Conservation (phyloP, 2,113 vertebrate genomes). For the Galbula dea region DNA sequence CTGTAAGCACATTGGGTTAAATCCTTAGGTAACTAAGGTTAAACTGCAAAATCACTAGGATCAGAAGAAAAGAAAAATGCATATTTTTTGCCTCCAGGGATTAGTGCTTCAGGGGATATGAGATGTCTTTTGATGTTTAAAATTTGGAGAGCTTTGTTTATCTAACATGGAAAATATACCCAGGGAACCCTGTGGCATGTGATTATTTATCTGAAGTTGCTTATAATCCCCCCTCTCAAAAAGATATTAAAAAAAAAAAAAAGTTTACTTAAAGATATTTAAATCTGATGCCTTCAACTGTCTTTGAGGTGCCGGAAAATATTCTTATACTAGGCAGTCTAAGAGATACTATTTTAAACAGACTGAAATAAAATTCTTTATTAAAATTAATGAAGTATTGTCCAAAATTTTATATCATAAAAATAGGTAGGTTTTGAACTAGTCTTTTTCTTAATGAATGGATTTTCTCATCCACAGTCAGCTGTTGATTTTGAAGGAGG, state of each 20-base stretch:
- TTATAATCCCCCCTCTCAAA: background rate
- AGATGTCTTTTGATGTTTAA: background rate
- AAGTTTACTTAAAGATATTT: background rate
- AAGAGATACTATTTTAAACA: background rate
- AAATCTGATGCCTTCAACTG: background rate
- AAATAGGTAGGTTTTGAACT: background rate
- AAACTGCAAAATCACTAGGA: background rate
- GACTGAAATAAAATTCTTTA: background rate
- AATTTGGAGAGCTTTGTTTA: background rate
- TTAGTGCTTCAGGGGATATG: background rate
- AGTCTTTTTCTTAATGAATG: background rate
- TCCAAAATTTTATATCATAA: background rate
- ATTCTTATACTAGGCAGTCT: background rate
- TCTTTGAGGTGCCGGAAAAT: background rate
- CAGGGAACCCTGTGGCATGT: background rate
- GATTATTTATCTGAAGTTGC: background rate
- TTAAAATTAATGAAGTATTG: background rate
- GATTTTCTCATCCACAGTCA: background rate
- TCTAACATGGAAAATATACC: background rate
- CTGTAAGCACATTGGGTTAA: background rate
- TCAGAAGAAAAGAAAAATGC: background rate
- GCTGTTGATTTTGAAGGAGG: background rate
- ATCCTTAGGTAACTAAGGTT: background rate
- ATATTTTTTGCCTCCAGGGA: background rate
- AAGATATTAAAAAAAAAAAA: background rate